Base-by-base conservation (phyloP, 2,113 vertebrate species). In the Ascaphus truei region DNA sequence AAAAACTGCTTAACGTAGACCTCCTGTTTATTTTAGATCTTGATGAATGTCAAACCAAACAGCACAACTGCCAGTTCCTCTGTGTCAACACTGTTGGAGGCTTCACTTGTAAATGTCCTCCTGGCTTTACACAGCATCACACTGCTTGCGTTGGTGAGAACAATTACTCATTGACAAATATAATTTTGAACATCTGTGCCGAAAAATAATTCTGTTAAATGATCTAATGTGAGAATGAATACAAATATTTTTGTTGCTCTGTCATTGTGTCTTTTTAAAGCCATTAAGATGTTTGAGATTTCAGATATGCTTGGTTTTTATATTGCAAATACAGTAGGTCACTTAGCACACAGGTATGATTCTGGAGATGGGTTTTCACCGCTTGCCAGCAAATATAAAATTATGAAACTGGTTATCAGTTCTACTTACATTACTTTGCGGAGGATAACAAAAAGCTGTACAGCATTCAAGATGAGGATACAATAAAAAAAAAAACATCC, bases 11-110 rank as follows among this genome's bases (percentile, higher is more conserved):
- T 71, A 75, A 27, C 62, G 9, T 9, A 20, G 25, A 27, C 1
- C 7, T 71, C 33, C 29, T 78, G 64, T 81, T 76, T 73, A 67
- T 72, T 81, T 51, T 79, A 93, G 93, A 94, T 81, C 89, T 95
- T 39, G 93, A 93, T 52, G 92, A 94, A 82, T 94, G 91, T 80
- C 90, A 91, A 43, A 89, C 84, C 51, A 93, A 92, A 56, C 89
- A 90, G 31, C 90, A 94, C 72, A 94, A 93, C 5, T 94, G 93
- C 76, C 92, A 94, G 63, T 94, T 94, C 76, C 85, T 93, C 45
- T 94, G 92, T 65, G 81, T 87, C 74, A 93, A 94, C 76, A 93
- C 88, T 3, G 79, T 95, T 13, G 93, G 92, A 23, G 90, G 92
- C 2, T 94, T 94, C 62, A 92, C 88, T 10, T 94, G 91, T 81